These are phyloP conservation scores for Protomyctophum bolini DNA, from an alignment of 2,113 vertebrate genomes.

Conservation along the genomic window DNA sequence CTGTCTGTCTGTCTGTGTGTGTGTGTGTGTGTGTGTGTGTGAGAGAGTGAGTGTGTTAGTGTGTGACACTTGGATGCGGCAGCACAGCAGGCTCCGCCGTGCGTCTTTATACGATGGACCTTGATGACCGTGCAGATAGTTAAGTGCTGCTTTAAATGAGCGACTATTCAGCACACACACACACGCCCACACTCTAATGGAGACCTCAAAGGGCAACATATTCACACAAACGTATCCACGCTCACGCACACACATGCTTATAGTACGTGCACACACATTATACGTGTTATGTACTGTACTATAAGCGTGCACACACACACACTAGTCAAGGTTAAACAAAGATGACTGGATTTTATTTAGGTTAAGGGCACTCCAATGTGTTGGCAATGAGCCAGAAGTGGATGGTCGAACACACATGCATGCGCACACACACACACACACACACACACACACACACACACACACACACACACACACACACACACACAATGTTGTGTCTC, in stretches of 20 bases:
- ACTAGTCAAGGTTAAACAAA: constrained; percentile 64
- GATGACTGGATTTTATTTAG: constrained; percentile 65
- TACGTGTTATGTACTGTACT: too few species aligned
- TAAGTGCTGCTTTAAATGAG: constrained; percentile 16
- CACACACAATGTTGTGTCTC: constrained; percentile 41
- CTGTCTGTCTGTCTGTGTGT: too few species aligned
- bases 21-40: too few species aligned
- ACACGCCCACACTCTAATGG: background rate
- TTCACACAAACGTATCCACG: background rate
- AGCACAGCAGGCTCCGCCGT: too few species aligned
- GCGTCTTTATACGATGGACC: too few species aligned
- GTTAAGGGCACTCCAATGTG: constrained; percentile 59
- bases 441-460: background rate
- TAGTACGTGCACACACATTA: too few species aligned
- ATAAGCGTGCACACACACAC: too few species aligned
- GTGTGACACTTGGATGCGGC: too few species aligned
- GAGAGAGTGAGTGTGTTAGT: too few species aligned
- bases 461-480: background rate
- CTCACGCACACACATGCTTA: too few species aligned
- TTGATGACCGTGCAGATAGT: constrained; percentile 14
- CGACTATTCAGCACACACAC: background rate
- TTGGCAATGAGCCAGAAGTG: constrained; percentile 52
- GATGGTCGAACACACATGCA: background rate
- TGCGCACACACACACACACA: background rate
- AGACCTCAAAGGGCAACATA: background rate